Evolutionary conservation across 2,113 vertebrate genomes (phyloP).

Genomic region (Paraplagusia blochii): DNA sequence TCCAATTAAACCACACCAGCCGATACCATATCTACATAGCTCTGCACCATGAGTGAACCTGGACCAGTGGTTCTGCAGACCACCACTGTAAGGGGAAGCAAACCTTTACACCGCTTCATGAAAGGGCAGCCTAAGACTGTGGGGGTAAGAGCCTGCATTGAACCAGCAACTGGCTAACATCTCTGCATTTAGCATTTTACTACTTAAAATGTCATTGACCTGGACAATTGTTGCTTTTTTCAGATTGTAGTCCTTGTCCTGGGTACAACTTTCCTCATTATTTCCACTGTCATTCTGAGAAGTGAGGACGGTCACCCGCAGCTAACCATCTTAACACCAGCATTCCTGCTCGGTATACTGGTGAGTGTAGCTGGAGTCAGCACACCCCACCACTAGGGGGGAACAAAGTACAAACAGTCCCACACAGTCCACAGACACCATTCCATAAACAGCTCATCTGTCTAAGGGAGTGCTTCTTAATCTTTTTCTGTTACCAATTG

Average conservation of each 20-base stretch:
- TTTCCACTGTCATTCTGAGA: background rate
- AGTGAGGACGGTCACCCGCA: fast-evolving
- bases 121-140: conserved; percentile 67
- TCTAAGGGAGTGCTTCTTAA: no score
- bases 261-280: conserved; percentile 23
- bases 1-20: background rate
- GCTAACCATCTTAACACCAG: fast-evolving
- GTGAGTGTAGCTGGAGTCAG: conserved; percentile 40
- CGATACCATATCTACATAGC: conserved; percentile 45
- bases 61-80: conserved; percentile 6
- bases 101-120: conserved; percentile 76
- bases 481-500: no score
- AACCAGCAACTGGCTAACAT: no score
- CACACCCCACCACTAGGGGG: background rate
- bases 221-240: conserved; percentile 1
- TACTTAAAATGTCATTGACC: background rate
- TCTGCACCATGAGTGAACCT: conserved; percentile 8
- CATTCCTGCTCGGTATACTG: conserved; percentile 48
- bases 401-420: no score
- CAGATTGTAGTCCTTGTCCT: conserved; percentile 42
- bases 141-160: conserved; percentile 52
- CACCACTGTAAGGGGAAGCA: conserved; percentile 53
- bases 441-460: no score
- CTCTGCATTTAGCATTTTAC: no score
- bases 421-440: no score